These are phyloP conservation scores for Amorpha juglandis DNA, from an alignment of 2,888 invertebrate genomes.

Conservation along the genomic window DNA sequence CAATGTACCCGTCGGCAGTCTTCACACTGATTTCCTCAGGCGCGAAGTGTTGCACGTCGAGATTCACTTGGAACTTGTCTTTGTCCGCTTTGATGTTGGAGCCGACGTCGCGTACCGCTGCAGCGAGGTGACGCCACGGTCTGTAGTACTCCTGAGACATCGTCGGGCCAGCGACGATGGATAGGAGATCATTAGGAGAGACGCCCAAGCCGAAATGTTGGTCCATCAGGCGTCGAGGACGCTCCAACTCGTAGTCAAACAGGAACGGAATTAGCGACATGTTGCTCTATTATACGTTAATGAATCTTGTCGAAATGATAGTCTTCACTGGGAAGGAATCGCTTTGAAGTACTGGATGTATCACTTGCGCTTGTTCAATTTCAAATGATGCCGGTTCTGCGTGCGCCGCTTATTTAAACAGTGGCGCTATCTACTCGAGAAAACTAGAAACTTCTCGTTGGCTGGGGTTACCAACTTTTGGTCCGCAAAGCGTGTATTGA, in stretches of 20 bases:
- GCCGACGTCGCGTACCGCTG: slow-evolving; percentile 78
- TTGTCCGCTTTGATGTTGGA: slow-evolving; percentile 81
- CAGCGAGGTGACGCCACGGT: slow-evolving; percentile 74
- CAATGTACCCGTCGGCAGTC: slow-evolving; percentile 87
- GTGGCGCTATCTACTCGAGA: slow-evolving; percentile 57
- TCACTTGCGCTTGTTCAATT: slow-evolving; percentile 41
- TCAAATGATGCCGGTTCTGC: slow-evolving; percentile 53
- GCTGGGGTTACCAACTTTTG: slow-evolving; percentile 44
- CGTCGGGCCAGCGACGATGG: slow-evolving; percentile 51
- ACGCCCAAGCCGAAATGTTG: slow-evolving; percentile 82
- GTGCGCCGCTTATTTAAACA: slow-evolving; percentile 53
- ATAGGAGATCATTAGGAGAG: slow-evolving; percentile 76
- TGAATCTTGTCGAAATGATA: not conserved
- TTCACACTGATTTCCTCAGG: slow-evolving; percentile 91
- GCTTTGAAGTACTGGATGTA: slow-evolving; percentile 26
- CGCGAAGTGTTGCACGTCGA: slow-evolving; percentile 90
- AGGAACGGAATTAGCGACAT: slow-evolving; percentile 82
- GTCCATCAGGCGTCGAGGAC: slow-evolving; percentile 76
- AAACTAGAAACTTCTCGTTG: slow-evolving; percentile 59
- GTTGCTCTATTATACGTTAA: slow-evolving; percentile 31
- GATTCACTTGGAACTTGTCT: slow-evolving; percentile 82
- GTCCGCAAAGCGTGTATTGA: slow-evolving; percentile 40
- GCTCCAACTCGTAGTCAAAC: slow-evolving; percentile 65
- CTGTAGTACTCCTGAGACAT: slow-evolving; percentile 67
- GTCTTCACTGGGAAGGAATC: slow-evolving; percentile 23